Evolutionary conservation across 2,888 invertebrate species (phyloP).

Genomic region (Cephus pygmeus): DNA sequence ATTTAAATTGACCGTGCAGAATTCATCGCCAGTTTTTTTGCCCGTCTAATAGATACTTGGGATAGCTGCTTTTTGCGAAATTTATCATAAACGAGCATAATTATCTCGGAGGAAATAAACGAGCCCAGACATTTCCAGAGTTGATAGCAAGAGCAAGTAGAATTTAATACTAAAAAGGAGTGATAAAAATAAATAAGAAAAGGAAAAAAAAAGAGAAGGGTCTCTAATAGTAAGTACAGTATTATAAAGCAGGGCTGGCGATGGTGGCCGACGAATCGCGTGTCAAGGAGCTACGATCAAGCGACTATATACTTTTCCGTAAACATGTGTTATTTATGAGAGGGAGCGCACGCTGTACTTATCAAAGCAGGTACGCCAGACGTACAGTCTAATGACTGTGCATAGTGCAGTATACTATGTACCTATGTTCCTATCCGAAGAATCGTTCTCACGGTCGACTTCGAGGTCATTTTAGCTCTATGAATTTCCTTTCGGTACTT

Average conservation of each 20-base stretch:
- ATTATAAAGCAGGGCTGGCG: conserved; percentile 10
- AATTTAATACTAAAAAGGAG: neutral
- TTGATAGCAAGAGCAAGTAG: neutral
- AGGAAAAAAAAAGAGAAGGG: conserved; percentile 5
- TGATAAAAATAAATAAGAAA: conserved; percentile 4
- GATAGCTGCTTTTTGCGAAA: neutral
- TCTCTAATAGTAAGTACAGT: conserved; percentile 9
- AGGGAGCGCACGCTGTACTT: neutral
- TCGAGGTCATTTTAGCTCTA: neutral
- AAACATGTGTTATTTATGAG: neutral
- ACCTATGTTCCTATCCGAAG: neutral
- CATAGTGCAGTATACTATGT: neutral
- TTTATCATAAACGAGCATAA: neutral
- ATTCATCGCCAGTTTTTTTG: neutral
- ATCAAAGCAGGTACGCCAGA: conserved; percentile 4
- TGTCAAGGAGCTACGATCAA: neutral
- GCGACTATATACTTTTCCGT: neutral
- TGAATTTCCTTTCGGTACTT: neutral
- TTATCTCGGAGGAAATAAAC: neutral
- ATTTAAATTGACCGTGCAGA: neutral
- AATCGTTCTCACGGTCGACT: conserved; percentile 26
- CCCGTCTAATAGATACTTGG: neutral
- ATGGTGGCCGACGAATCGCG: neutral
- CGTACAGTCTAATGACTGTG: neutral
- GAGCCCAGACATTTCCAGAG: neutral